These are phyloP conservation scores for Telenomus remus DNA, from an alignment of 1,140 invertebrate genomes.

Conservation along the genomic window DNA sequence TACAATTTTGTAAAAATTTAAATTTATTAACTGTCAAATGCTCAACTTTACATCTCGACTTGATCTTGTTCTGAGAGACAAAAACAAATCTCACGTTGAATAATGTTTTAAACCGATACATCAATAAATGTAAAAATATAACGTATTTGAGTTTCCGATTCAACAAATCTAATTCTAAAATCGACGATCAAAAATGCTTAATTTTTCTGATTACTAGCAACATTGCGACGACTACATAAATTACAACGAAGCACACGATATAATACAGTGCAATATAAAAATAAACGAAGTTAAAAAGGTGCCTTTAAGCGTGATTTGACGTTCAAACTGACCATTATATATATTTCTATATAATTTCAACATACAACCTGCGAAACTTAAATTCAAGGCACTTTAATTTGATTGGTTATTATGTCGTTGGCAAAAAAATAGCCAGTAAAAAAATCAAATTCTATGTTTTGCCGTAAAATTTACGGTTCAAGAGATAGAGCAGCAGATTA, in stretches of 20 bases:
- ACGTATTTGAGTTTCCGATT: background rate
- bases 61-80: too few relatives aligned
- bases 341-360: conserved; percentile 2
- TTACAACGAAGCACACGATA: conserved; percentile 7
- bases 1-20: too few relatives aligned
- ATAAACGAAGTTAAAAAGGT: conserved; percentile 7
- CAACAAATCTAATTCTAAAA: background rate
- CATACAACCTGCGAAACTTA: too few relatives aligned
- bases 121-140: too few relatives aligned
- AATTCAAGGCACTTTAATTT: too few relatives aligned
- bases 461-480: conserved; percentile 88
- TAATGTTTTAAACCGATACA: too few relatives aligned
- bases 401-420: too few relatives aligned
- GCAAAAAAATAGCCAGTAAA: background rate
- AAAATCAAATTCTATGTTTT: conserved; percentile 67
- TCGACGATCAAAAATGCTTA: background rate
- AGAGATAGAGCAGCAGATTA: conserved; percentile 84
- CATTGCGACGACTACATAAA: conserved; percentile 7
- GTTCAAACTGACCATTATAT: background rate
- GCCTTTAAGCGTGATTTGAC: too few relatives aligned
- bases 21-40: too few relatives aligned
- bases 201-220: background rate
- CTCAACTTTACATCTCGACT: background rate
- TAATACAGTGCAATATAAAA: background rate
- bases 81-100: too few relatives aligned